phyloP scores from a whole-genome alignment of 2,113 vertebrate species.

The mouse (Mus musculus) region GRCm39 chr12:52912501-52913000 shows the following conservation, averaged over 20 bases:
- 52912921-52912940: no score
- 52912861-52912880: no score
- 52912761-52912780: slow-evolving; percentile 38
- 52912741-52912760: neutral
- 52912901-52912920: no score
- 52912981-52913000: no score
- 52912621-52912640: slow-evolving; percentile 29
- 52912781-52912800: neutral
- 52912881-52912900: no score
- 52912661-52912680: neutral
- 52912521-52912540: neutral
- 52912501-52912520: no score
- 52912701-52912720: slow-evolving; percentile 11
- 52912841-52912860: no score
- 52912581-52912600: neutral
- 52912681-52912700: slow-evolving; percentile 31
- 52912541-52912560: neutral
- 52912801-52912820: neutral
- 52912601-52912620: slow-evolving; percentile 15
- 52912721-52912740: slow-evolving; percentile 33
- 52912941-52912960: no score
- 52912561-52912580: neutral
- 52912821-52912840: no score
- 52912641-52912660: slow-evolving; percentile 15
- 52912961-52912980: no score